Percentiles rank a stretch among this genome's conserved stretches.
Conservation (phyloP, 2,797 vertebrate species). For the Sciurus carolinensis region DNA sequence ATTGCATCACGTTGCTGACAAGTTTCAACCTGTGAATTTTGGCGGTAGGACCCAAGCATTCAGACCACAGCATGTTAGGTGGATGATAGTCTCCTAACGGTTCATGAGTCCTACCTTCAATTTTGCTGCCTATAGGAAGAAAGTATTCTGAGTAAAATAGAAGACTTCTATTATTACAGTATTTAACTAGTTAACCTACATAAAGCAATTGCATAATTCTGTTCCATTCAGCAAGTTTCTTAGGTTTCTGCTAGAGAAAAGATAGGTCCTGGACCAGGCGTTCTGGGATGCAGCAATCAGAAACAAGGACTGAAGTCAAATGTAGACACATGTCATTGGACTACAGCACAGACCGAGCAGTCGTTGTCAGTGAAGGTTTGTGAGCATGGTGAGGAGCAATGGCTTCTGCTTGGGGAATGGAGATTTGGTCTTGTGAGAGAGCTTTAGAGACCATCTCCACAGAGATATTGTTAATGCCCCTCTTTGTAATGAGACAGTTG, state of each 20-base stretch:
- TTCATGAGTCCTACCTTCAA: slow-evolving; percentile 51
- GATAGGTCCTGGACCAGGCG: neutral
- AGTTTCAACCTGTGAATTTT: neutral
- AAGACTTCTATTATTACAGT: neutral
- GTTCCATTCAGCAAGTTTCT: neutral
- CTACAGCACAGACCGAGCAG: neutral
- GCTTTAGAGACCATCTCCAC: neutral
- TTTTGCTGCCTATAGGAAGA: slow-evolving; percentile 1
- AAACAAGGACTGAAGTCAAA: neutral
- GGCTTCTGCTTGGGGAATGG: neutral
- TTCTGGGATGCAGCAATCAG: neutral
- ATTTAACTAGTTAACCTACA: slow-evolving; percentile 13
- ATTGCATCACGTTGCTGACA: neutral
- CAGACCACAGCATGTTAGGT: neutral
- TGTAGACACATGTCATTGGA: neutral
- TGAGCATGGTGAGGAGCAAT: neutral
- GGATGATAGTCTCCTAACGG: neutral
- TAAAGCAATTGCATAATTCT: neutral
- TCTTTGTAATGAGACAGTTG: neutral
- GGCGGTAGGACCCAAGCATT: neutral
- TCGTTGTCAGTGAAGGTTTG: neutral
- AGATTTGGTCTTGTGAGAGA: neutral
- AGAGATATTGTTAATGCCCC: neutral
- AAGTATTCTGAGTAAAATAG: neutral
- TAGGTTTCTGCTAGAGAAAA: neutral